Conservation (phyloP, 2,797 vertebrate species). For the Pitangus sulphuratus region DNA sequence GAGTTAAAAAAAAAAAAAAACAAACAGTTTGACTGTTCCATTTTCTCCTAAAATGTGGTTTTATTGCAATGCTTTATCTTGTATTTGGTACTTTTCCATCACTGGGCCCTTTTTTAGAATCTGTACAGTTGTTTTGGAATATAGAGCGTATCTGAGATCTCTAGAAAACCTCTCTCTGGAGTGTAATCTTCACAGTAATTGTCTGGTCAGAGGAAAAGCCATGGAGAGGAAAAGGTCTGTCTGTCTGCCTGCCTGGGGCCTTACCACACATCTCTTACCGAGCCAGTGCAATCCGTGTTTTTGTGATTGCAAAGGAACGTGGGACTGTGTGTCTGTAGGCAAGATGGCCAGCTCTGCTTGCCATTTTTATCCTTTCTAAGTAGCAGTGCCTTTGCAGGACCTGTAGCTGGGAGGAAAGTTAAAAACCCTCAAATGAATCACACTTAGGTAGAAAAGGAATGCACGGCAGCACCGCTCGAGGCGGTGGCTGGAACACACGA, state of each 20-base stretch:
- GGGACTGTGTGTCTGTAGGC: background rate
- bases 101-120: background rate
- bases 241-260: background rate
- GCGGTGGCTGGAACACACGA: background rate
- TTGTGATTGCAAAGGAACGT: background rate
- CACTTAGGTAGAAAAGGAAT: background rate
- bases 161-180: background rate
- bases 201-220: background rate
- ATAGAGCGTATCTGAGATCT: background rate
- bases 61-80: background rate
- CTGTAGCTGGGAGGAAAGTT: background rate
- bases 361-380: background rate
- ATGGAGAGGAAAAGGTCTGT: background rate
- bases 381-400: background rate
- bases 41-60: background rate
- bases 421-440: background rate
- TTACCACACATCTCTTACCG: background rate
- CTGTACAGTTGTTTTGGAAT: background rate
- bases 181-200: background rate
- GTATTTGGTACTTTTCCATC: background rate
- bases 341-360: background rate
- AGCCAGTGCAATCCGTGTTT: background rate
- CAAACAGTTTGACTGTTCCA: background rate
- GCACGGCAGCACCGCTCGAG: rapidly evolving
- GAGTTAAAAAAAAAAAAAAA: background rate